phyloP scores from a whole-genome alignment of 2,888 invertebrate species.

The Odontomyia ornata region DNA sequence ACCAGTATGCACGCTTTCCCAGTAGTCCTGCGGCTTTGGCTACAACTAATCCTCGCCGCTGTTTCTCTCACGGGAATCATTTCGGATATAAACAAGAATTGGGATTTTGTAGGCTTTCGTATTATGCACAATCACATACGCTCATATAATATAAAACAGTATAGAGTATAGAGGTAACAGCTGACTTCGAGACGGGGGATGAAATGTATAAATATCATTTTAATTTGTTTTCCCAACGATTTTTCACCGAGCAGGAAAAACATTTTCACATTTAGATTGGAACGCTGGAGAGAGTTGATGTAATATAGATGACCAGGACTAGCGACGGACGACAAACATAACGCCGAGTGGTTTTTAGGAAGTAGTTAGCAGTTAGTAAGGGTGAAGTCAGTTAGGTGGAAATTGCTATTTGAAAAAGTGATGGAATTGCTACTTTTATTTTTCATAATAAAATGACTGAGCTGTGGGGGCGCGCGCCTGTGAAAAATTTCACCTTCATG shows the following conservation, averaged over 20 bases:
- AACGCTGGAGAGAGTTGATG: not conserved
- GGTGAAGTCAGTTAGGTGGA: not conserved
- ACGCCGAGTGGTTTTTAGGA: not conserved
- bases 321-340: not conserved
- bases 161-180: not conserved
- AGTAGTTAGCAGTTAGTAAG: not conserved
- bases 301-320: not conserved
- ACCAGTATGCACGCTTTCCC: not conserved
- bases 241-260: not conserved
- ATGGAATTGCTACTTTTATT: no score
- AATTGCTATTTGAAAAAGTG: not conserved
- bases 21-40: not conserved
- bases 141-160: not conserved
- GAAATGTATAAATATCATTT: slow-evolving; percentile 39
- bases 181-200: not conserved
- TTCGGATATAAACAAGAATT: slow-evolving; percentile 32
- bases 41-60: slow-evolving; percentile 16
- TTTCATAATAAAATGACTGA: no score
- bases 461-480: no score
- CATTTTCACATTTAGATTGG: not conserved
- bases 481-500: not conserved
- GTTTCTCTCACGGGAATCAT: slow-evolving; percentile 27
- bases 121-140: not conserved
- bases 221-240: slow-evolving; percentile 30
- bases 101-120: slow-evolving; percentile 16